Base-by-base conservation (phyloP, 2,888 invertebrate genomes). In the Anarsia innoxiella region DNA sequence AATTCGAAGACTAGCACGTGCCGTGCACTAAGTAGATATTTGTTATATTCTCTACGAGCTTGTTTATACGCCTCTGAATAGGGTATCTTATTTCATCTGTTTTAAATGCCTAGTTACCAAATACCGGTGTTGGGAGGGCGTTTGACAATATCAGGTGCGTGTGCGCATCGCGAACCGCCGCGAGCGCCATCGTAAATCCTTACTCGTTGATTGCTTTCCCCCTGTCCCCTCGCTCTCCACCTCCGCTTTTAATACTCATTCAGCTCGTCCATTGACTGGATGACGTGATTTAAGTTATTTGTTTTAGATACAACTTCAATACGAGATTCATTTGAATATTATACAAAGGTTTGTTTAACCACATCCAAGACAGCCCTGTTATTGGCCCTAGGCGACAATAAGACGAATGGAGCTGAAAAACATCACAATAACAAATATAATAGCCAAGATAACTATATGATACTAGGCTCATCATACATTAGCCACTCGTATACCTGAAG, bases 261-360 rank as follows among this genome's bases (percentile, higher is more conserved):
- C 65, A 66, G 56, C 56, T 59, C 54, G 51, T 53, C 60, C 58
- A 61, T 61, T 63, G 54, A 58, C 47, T 51, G 56, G 51, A 56
- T 41, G 65, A 65, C 63, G 68, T 74, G 70, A 75, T 75, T 74
- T 72, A 75, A 69, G 54, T 70, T 76, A 72, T 77, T 75, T 70
- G 73, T 72, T 75, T 75, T 69, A 70, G 67, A 67, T 65, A 56
- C 68, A 63, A 64, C 59, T 59, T 54, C 63, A 61, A 58, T 53
- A 48, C 52, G 63, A 72, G 70, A 74, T 73, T 69, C 69, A 73
- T 75, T 65, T 59, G 64, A 54, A 64, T 63, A 66, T 76, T 74
- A 56, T 56, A 65, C 62, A 51, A 54, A 51, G 59, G 62, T 68
- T 71, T 69, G 68, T 69, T 72, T 66, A 55, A 64, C 62, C 59